Conservation (phyloP, 2,888 invertebrate genomes). For the Euproctis similis region DNA sequence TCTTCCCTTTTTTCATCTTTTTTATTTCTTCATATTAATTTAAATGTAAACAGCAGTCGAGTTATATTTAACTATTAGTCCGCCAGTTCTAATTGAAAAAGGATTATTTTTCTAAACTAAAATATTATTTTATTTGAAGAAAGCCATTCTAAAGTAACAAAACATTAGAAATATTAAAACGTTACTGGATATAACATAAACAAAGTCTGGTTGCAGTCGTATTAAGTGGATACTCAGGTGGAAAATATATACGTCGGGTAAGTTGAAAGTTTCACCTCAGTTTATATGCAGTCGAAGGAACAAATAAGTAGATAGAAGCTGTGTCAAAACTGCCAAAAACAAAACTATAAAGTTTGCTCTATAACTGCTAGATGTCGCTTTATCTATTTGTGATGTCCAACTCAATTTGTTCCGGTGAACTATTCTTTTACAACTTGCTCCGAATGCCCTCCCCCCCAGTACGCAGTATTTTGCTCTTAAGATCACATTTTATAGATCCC, state of each 20-base stretch:
- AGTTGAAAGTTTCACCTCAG: slow-evolving; percentile 68
- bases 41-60: too few relatives aligned
- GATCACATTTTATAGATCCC: slow-evolving; percentile 11
- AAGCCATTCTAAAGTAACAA: too few relatives aligned
- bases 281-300: slow-evolving; percentile 64
- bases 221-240: slow-evolving; percentile 57
- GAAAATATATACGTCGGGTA: slow-evolving; percentile 57
- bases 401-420: slow-evolving; percentile 58
- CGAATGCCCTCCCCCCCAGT: too few relatives aligned
- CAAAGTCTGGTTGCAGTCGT: slow-evolving; percentile 40
- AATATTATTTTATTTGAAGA: too few relatives aligned
- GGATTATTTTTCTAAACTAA: too few relatives aligned
- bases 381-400: slow-evolving; percentile 71
- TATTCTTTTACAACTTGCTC: slow-evolving; percentile 44
- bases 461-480: slow-evolving; percentile 33
- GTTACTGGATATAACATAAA: too few relatives aligned
- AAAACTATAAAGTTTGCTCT: slow-evolving; percentile 75
- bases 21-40: too few relatives aligned
- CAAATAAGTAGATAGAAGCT: slow-evolving; percentile 72
- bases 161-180: too few relatives aligned
- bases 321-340: slow-evolving; percentile 76
- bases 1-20: too few relatives aligned
- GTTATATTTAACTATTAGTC: too few relatives aligned
- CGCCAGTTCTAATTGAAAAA: too few relatives aligned
- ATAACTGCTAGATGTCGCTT: slow-evolving; percentile 67